Evolutionary conservation across 2,888 invertebrate species (phyloP).

Genomic region (Melinopterus prodromus): DNA sequence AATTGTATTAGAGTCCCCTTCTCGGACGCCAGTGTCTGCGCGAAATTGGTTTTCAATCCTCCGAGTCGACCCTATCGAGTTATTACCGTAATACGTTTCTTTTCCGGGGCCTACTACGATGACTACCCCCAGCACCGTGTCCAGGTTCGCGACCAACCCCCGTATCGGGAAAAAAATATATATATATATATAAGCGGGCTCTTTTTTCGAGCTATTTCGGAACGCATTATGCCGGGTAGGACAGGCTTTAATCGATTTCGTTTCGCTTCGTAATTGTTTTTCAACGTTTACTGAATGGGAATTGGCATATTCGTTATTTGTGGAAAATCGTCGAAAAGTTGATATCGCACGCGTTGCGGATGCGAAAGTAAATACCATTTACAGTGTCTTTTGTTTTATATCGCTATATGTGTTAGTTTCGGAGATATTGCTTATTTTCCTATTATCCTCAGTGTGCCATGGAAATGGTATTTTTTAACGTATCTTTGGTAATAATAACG

Average conservation of each 20-base stretch:
- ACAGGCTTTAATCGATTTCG: conserved; percentile 25
- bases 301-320: background rate
- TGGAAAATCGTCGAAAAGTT: background rate
- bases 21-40: conserved; percentile 27
- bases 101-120: conserved; percentile 17
- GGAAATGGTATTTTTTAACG: too few species aligned
- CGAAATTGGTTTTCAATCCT: conserved; percentile 51
- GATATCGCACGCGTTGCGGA: background rate
- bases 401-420: too few species aligned
- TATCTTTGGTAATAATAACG: too few species aligned
- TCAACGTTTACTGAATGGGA: background rate
- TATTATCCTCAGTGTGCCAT: too few species aligned
- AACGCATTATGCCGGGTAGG: conserved; percentile 12
- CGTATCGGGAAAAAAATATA: background rate
- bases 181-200: background rate
- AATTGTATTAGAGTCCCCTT: conserved; percentile 17
- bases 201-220: background rate
- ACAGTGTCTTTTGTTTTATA: too few species aligned
- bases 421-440: too few species aligned
- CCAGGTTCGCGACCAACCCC: conserved; percentile 16
- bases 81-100: conserved; percentile 47
- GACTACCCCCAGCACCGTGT: conserved; percentile 10
- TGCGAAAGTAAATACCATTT: background rate
- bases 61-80: conserved; percentile 48
- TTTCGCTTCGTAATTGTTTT: background rate